Evolutionary conservation across 2,797 vertebrate genomes (phyloP).

Genomic region (Xerus rutilus): DNA sequence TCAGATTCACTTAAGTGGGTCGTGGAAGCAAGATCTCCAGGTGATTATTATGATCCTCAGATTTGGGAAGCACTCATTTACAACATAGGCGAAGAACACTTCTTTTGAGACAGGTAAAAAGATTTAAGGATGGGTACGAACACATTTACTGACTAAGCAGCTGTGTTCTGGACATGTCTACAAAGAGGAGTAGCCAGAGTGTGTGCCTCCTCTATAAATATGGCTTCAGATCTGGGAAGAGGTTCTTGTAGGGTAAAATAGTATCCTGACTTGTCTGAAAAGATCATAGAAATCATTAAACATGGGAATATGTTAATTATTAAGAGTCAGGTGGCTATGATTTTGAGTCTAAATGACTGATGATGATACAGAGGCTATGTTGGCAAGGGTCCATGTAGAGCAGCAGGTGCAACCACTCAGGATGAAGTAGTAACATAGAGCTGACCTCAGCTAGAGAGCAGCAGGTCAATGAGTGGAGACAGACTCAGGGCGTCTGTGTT

Average conservation of each 20-base stretch:
- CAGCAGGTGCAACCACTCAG: not conserved
- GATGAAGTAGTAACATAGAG: not conserved
- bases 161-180: not conserved
- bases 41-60: not conserved
- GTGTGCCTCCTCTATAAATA: not conserved
- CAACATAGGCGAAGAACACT: not conserved
- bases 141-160: not conserved
- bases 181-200: not conserved
- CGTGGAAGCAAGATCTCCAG: not conserved
- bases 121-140: not conserved
- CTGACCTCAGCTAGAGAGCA: not conserved
- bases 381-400: not conserved
- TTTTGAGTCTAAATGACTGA: not conserved
- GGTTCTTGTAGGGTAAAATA: not conserved
- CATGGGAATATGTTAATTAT: too few species aligned
- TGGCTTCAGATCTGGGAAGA: not conserved
- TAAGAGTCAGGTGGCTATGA: not conserved
- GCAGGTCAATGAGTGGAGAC: not conserved
- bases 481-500: not conserved
- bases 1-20: not conserved
- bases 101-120: not conserved
- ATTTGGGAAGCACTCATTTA: conserved; percentile 33
- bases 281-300: not conserved
- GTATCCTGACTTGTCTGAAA: not conserved
- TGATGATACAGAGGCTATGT: not conserved